Conservation (phyloP, 1,140 invertebrate genomes). For the Anastrepha ludens region DNA sequence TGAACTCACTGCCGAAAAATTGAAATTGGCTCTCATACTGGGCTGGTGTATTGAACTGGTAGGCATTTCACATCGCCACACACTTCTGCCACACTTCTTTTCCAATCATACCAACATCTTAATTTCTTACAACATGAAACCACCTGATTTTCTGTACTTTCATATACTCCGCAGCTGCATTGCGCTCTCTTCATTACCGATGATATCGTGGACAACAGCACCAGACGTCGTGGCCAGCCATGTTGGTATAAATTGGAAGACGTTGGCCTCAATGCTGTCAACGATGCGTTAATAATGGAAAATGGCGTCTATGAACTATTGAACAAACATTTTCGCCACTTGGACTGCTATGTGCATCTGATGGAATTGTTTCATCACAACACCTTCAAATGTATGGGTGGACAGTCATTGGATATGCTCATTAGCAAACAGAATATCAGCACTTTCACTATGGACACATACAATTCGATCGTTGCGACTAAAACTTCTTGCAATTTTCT, state of each 20-base stretch:
- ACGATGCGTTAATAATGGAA: constrained; percentile 90
- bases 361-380: constrained; percentile 91
- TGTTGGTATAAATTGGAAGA: constrained; percentile 92
- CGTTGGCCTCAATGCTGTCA: constrained; percentile 89
- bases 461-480: constrained; percentile 94
- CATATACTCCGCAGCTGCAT: constrained; percentile 80
- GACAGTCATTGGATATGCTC: constrained; percentile 84
- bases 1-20: background rate
- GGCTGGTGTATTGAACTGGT: constrained; percentile 63
- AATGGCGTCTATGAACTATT: constrained; percentile 86
- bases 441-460: constrained; percentile 90
- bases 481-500: constrained; percentile 98
- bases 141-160: constrained; percentile 56
- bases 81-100: too few species aligned
- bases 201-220: constrained; percentile 93
- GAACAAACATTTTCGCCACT: constrained; percentile 84
- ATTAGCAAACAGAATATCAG: constrained; percentile 81
- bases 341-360: constrained; percentile 86
- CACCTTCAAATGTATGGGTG: constrained; percentile 87
- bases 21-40: background rate
- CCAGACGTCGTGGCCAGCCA: constrained; percentile 86
- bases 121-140: too few species aligned
- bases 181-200: constrained; percentile 91
- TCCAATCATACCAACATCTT: too few species aligned
- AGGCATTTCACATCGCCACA: too few species aligned